Evolutionary conservation across 2,888 invertebrate genomes (phyloP).

Genomic region (Cylindroiulus punctatus): DNA sequence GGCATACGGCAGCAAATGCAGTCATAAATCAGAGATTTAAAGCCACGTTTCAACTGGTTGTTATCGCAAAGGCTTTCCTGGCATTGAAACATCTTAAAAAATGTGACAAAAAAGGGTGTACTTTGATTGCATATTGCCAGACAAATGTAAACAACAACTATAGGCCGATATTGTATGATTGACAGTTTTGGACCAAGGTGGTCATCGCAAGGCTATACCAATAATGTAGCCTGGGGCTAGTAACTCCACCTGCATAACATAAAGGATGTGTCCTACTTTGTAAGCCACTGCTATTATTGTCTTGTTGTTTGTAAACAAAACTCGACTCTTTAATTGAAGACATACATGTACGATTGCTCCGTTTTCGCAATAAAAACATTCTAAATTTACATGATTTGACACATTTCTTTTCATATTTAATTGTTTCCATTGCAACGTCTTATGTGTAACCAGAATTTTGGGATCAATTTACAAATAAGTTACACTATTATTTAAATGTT

Average conservation of each 20-base stretch:
- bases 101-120: neutral
- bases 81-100: neutral
- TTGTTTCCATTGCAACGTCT: too few species aligned
- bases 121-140: neutral
- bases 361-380: too few species aligned
- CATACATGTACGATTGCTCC: too few species aligned
- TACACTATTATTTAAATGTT: too few species aligned
- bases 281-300: neutral
- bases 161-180: neutral
- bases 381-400: too few species aligned
- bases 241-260: neutral
- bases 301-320: neutral
- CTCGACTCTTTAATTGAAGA: too few species aligned
- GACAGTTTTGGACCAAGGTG: slow-evolving; percentile 14
- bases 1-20: too few species aligned
- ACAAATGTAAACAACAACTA: neutral
- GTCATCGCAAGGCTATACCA: neutral
- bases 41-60: too few species aligned
- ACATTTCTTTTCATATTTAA: too few species aligned
- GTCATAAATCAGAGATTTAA: too few species aligned
- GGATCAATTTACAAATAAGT: too few species aligned
- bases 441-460: too few species aligned
- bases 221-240: neutral
- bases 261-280: neutral
- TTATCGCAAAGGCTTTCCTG: neutral